Percentiles rank a stretch among this genome's conserved stretches.
phyloP scores from a whole-genome alignment of 2,113 vertebrate species.

The Hydrochoerus hydrochaeris region DNA sequence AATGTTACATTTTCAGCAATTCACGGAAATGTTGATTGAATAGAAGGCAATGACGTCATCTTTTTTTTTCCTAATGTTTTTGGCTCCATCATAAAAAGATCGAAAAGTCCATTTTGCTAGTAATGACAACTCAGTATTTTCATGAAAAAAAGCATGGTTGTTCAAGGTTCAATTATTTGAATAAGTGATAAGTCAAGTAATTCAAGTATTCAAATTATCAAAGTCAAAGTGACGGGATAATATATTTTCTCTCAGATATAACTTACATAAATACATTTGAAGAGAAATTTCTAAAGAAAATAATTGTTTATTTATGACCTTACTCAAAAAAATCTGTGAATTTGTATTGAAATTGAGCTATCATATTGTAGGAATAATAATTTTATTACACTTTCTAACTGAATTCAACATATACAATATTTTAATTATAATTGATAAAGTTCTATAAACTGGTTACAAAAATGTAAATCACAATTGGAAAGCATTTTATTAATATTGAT shows the following conservation, averaged over 20 bases:
- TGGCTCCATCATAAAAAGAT: neutral
- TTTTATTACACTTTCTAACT: neutral
- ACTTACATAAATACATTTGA: neutral
- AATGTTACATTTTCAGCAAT: neutral
- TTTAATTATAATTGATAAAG: neutral
- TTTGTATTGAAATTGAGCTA: neutral
- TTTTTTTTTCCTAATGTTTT: neutral
- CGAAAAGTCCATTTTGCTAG: neutral
- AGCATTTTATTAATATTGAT: neutral
- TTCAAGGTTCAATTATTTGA: slow-evolving; percentile 41
- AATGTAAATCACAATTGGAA: neutral
- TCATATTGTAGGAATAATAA: neutral
- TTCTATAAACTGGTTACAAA: neutral
- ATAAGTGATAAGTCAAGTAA: slow-evolving; percentile 1
- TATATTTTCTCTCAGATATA: slow-evolving; percentile 16
- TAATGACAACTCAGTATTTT: neutral
- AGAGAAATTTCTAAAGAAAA: neutral
- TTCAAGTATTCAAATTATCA: slow-evolving; percentile 12
- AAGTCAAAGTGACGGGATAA: neutral
- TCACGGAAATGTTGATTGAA: neutral
- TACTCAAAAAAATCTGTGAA: neutral
- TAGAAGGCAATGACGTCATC: neutral
- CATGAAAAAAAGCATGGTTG: neutral
- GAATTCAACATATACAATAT: neutral
- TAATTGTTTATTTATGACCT: slow-evolving; percentile 5